Base-by-base conservation (phyloP, 2,888 invertebrate species). In the Sphecodes monilicornis region DNA sequence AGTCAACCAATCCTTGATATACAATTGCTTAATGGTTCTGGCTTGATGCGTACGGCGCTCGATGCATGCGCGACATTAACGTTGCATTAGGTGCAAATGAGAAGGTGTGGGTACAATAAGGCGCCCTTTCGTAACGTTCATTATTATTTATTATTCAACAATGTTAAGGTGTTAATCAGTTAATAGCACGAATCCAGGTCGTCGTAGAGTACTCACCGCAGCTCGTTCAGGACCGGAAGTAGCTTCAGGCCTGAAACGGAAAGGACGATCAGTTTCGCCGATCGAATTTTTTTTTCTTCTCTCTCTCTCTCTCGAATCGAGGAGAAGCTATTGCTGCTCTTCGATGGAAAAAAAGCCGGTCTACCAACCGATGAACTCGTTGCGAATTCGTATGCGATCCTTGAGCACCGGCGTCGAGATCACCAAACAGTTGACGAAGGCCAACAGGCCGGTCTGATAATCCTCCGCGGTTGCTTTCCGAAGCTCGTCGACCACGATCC, bases 381-480 rank as follows among this genome's bases (percentile, higher is more conserved):
- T 98, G 92, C 99, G 96, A 88, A 99, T 97, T 89, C 98, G 96
- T 88, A 97, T 97, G 92, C 99, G 96, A 93, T 99, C 98, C 89
- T 98, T 97, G 87, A 98, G 96, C 82, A 97, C 96, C 71, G 98
- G 97, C 18, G 98, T 98, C 32, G 98, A 98, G 93, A 98, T 98
- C 95, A 99, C 98, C 94, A 99, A 97, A 95, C 99, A 99, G 96
- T 99, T 99, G 95, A 99, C 97, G 95, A 99, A 99, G 80, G 98
- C 98, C 93, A 99, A 96, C 90, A 99, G 96, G 10, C 98, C 98
- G 18, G 98, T 98, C 96, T 98, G 98, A 96, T 99, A 99, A 95
- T 98, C 98, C 77, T 97, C 96, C 85, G 97, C 96, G 76, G 97
- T 95, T 54, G 98, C 97, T 91, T 97, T 96, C 94, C 97, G 97